A percentile compares a stretch with the other conserved stretches of the same genome.
phyloP scores from a whole-genome alignment of 2,888 invertebrate genomes.

The Nymphalis polychloros region DNA sequence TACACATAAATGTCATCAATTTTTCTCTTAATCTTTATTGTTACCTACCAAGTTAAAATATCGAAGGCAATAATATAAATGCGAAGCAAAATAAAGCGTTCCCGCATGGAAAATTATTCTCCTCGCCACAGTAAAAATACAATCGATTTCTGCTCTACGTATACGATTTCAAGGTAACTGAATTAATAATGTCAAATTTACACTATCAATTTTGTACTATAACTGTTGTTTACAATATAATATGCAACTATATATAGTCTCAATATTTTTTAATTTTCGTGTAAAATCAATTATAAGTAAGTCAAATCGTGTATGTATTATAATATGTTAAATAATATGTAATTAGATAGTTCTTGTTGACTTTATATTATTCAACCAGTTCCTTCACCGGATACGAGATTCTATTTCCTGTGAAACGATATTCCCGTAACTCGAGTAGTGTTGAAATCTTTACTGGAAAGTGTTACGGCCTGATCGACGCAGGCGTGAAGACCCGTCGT shows the following conservation, averaged over 20 bases:
- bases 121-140: conserved; percentile 16
- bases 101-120: conserved; percentile 13
- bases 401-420: conserved; percentile 54
- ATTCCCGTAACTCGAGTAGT: conserved; percentile 65
- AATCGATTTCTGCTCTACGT: conserved; percentile 31
- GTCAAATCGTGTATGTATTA: no score
- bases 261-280: no score
- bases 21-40: neutral
- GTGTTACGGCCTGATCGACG: conserved; percentile 61
- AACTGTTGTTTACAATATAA: neutral
- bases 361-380: conserved; percentile 49
- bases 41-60: neutral
- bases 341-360: no score
- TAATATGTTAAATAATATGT: no score
- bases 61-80: neutral
- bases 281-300: no score
- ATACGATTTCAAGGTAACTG: conserved; percentile 41
- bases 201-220: neutral
- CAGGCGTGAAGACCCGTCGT: conserved; percentile 53
- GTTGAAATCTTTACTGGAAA: conserved; percentile 69
- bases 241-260: no score
- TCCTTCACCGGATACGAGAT: conserved; percentile 49
- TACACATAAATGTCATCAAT: neutral
- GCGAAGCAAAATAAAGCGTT: conserved; percentile 1
- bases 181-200: conserved; percentile 52